A percentile compares a stretch with the other conserved stretches of the same genome.
Evolutionary conservation across 2,113 vertebrate species (phyloP).

Genomic region (Osmerus eperlanus): DNA sequence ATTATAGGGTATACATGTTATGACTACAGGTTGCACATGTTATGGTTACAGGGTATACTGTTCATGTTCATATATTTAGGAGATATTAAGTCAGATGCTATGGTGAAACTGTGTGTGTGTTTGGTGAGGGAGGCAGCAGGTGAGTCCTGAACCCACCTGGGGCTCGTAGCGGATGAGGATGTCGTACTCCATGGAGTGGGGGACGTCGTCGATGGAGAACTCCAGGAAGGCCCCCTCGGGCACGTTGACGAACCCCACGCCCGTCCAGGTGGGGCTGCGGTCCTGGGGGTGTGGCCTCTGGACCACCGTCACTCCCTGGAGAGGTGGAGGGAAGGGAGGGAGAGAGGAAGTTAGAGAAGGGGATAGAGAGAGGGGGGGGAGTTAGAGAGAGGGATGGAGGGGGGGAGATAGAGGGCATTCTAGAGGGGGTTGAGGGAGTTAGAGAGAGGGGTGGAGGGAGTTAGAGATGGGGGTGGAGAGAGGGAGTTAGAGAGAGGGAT

Average conservation of each 20-base stretch:
- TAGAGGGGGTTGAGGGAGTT: not conserved
- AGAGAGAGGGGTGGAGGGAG: slow-evolving; percentile 5
- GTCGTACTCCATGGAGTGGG: slow-evolving; percentile 94
- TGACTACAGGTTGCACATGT: too few species aligned
- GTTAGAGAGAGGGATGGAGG: slow-evolving; percentile 6
- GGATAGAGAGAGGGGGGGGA: not conserved
- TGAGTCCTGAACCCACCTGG: slow-evolving; percentile 73
- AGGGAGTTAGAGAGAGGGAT: not conserved
- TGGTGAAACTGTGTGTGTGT: too few species aligned
- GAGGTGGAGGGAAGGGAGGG: not conserved
- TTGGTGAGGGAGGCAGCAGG: not conserved
- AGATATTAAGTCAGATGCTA: too few species aligned
- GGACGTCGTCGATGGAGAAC: slow-evolving; percentile 89
- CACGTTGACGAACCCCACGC: slow-evolving; percentile 87
- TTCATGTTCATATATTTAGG: too few species aligned
- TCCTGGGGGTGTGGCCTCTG: slow-evolving; percentile 82
- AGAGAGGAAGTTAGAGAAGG: not conserved
- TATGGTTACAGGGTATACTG: too few species aligned
- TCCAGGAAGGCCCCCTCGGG: slow-evolving; percentile 90
- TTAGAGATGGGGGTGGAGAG: not conserved
- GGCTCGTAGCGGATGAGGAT: slow-evolving; percentile 93
- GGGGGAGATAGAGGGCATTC: not conserved
- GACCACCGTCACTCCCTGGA: slow-evolving; percentile 80
- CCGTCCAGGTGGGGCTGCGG: slow-evolving; percentile 91
- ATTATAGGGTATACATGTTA: too few species aligned